A percentile compares a stretch with the other conserved stretches of the same genome.
These are phyloP conservation scores for Lamellibrachia satsuma DNA, from an alignment of 2,888 invertebrate species.

Conservation along the genomic window DNA sequence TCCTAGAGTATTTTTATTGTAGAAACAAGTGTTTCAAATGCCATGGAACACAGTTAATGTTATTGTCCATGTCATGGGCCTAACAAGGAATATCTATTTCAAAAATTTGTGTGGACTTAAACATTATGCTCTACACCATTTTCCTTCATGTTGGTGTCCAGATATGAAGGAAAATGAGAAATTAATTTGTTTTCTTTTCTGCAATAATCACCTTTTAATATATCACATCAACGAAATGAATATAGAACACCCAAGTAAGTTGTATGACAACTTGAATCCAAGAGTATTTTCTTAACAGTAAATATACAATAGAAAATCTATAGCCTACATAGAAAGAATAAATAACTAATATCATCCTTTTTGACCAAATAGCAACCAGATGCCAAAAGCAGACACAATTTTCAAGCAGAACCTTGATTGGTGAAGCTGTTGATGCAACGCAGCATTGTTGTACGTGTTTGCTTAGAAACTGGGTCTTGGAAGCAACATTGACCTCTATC, in stretches of 20 bases:
- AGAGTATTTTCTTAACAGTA: constrained; percentile 17
- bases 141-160: background rate
- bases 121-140: too few relatives aligned
- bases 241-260: constrained; percentile 4
- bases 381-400: constrained; percentile 1
- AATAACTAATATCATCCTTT: constrained; percentile 17
- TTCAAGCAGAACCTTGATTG: background rate
- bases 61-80: too few relatives aligned
- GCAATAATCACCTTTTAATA: background rate
- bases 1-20: too few relatives aligned
- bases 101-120: too few relatives aligned
- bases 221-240: background rate
- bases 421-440: background rate
- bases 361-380: constrained; percentile 10
- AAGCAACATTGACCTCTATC: background rate
- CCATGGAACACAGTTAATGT: too few relatives aligned
- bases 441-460: background rate
- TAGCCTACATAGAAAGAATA: constrained; percentile 1
- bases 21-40: too few relatives aligned
- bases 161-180: background rate
- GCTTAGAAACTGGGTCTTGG: background rate
- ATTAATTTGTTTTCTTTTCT: background rate
- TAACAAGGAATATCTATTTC: too few relatives aligned
- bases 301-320: constrained; percentile 5
- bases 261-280: background rate